These are phyloP conservation scores for Astyanax mexicanus DNA, from an alignment of 2,797 vertebrate species.

Conservation along the genomic window DNA sequence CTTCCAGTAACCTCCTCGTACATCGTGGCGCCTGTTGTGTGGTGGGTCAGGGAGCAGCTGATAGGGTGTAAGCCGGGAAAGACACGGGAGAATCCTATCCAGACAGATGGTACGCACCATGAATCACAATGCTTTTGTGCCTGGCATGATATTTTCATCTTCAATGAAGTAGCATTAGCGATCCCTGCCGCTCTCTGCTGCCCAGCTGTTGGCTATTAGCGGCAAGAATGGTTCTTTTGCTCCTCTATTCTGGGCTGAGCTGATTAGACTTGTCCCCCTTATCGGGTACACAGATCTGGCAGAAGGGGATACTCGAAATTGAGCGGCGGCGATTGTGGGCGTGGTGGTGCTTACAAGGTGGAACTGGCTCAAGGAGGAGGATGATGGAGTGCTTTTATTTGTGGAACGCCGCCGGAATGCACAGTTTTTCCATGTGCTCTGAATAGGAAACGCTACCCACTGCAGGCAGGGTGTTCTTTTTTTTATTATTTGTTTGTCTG, in stretches of 20 bases:
- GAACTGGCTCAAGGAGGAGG: neutral
- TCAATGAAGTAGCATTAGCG: neutral
- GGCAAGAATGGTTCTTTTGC: neutral
- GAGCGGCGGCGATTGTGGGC: neutral
- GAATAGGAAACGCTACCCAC: neutral
- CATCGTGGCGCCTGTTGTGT: neutral
- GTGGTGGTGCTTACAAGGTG: neutral
- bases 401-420: slow-evolving; percentile 23
- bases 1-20: neutral
- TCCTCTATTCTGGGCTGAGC: neutral
- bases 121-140: neutral
- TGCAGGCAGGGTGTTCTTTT: neutral
- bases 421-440: slow-evolving; percentile 5
- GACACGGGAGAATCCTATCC: neutral
- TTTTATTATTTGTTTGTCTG: slow-evolving; percentile 51
- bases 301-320: neutral
- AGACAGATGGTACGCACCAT: neutral
- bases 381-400: slow-evolving; percentile 9
- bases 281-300: slow-evolving; percentile 12
- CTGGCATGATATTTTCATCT: neutral
- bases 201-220: slow-evolving; percentile 8
- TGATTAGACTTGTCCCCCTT: slow-evolving; percentile 20
- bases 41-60: slow-evolving; percentile 20
- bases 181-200: neutral
- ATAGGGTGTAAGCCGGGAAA: neutral